Conservation (phyloP, 2,113 vertebrate genomes). For the Ascaphus truei region DNA sequence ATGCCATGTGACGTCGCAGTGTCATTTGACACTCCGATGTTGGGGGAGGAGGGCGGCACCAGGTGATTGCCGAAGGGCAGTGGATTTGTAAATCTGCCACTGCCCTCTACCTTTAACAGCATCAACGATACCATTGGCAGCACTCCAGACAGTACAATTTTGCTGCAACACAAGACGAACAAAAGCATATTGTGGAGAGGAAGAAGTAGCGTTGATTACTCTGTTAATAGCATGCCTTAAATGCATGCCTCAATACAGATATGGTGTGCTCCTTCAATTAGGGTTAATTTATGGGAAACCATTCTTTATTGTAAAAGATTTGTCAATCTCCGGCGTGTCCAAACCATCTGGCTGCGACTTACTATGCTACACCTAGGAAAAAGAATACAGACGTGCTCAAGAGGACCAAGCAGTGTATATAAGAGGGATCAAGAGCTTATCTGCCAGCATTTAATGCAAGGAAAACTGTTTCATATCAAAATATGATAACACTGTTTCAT, state of each 20-base stretch:
- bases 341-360: slow-evolving; percentile 26
- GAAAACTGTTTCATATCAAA: too few species aligned
- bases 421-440: not conserved
- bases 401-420: not conserved
- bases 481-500: too few species aligned
- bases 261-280: slow-evolving; percentile 41
- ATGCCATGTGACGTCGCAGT: too few species aligned
- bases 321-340: slow-evolving; percentile 40
- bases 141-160: not conserved
- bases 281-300: slow-evolving; percentile 49
- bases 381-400: not conserved
- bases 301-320: slow-evolving; percentile 33
- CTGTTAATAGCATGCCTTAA: not conserved
- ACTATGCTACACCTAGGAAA: not conserved
- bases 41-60: too few species aligned
- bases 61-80: too few species aligned
- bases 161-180: not conserved
- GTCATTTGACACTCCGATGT: too few species aligned
- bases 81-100: too few species aligned
- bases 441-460: too few species aligned
- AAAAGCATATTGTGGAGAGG: not conserved
- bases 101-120: too few species aligned
- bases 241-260: slow-evolving; percentile 26
- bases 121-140: too few species aligned
- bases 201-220: not conserved